Evolutionary conservation across 2,888 invertebrate species (phyloP).

Genomic region (Gymnoscelis rufifasciata): DNA sequence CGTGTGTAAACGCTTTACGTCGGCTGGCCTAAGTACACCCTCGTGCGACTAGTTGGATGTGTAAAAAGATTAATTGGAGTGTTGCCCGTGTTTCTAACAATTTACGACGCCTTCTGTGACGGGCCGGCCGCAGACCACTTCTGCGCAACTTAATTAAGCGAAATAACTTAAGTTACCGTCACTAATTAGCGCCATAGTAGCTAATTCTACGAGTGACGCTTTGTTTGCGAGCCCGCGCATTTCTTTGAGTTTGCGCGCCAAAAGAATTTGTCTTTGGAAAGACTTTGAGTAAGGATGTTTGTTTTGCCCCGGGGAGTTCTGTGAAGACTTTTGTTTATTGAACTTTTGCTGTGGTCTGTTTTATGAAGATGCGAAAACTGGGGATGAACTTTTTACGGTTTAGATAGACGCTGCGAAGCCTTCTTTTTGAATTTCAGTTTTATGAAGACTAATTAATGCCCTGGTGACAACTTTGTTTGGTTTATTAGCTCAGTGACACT

Average conservation of each 20-base stretch:
- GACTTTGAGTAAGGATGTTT: conserved; percentile 71
- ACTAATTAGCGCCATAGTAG: conserved; percentile 76
- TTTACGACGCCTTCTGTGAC: conserved; percentile 68
- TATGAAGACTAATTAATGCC: conserved; percentile 8
- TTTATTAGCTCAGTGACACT: too few species aligned
- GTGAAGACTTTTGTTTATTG: conserved; percentile 50
- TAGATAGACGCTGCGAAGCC: conserved; percentile 1
- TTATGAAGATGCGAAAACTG: conserved; percentile 31
- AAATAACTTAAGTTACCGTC: conserved; percentile 77
- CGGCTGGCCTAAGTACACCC: conserved; percentile 63
- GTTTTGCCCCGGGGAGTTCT: conserved; percentile 56
- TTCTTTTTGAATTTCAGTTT: conserved; percentile 7
- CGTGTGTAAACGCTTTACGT: conserved; percentile 56
- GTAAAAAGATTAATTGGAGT: conserved; percentile 80
- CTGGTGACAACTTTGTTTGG: neutral
- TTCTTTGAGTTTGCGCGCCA: conserved; percentile 73
- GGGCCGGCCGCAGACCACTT: conserved; percentile 76
- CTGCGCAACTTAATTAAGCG: conserved; percentile 77
- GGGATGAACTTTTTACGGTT: conserved; percentile 15
- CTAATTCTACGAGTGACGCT: conserved; percentile 74
- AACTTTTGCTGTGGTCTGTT: conserved; percentile 43
- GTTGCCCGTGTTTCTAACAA: conserved; percentile 72
- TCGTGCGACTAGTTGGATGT: conserved; percentile 71
- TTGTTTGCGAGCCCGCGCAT: conserved; percentile 63
- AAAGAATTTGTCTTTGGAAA: conserved; percentile 77